Evolutionary conservation across 1,140 invertebrate species (phyloP), one percentile per base, ranked within the genome.

Genomic region (Nebria ingens): DNA sequence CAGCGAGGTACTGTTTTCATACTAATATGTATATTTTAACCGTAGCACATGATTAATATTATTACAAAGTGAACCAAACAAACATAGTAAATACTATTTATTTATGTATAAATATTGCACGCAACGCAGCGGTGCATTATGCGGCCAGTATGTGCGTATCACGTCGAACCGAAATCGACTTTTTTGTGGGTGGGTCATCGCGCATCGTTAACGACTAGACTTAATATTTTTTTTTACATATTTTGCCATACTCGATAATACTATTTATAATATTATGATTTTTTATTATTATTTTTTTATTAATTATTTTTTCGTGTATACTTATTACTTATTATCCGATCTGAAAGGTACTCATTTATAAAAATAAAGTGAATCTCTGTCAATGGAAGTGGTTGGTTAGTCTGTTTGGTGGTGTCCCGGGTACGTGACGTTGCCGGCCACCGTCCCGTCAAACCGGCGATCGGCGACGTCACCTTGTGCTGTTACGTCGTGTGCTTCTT

Each of bases 311-410:
- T 45, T 45, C 40, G 40, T 45, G 40, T 45, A 45, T 45, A 45
- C 40, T 45, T 45, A 45, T 45, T 45, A 45, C 57, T 62, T 58
- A 55, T 59, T 58, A 63, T 60, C 58, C 53, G 54, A 59, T 61
- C 56, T 64, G 60, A 62, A 45, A 61, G 58, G 58, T 61, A 63
- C 59, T 59, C 59, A 52, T 60, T 61, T 64, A 63, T 50, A 63
- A 66, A 66, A 65, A 62, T 62, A 64, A 62, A 64, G 57, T 60
- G 59, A 58, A 53, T 59, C 55, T 58, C 60, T 45, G 40, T 45
- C 57, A 57, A 58, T 60, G 64, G 61, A 65, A 65, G 62, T 67
- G 64, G 60, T 57, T 63, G 61, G 63, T 67, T 65, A 67, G 65
- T 67, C 57, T 64, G 58, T 60, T n/a, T 40, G 59, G 55, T 58